A percentile compares a stretch with the other conserved stretches of the same genome.
phyloP scores from a whole-genome alignment of 2,113 vertebrate genomes.

The Varanus salvator region DNA sequence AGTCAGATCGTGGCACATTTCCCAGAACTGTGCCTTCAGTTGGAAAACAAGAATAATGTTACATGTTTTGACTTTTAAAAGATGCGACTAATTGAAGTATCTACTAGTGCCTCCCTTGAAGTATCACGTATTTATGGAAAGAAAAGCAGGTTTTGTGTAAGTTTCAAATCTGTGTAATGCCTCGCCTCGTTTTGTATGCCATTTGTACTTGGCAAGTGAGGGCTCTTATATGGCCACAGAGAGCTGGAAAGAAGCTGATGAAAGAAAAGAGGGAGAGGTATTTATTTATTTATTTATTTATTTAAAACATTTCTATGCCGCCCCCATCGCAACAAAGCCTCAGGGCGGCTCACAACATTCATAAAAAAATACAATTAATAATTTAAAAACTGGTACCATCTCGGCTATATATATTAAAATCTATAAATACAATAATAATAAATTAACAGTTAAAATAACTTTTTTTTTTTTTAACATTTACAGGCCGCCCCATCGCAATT shows the following conservation, averaged over 20 bases:
- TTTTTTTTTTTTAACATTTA: too few relatives aligned
- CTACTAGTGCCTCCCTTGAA: neutral
- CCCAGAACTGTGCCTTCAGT: slow-evolving; percentile 47
- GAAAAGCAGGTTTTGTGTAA: neutral
- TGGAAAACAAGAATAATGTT: slow-evolving; percentile 34
- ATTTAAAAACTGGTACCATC: too few relatives aligned
- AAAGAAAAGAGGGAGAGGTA: neutral
- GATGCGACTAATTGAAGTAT: neutral
- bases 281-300: too few relatives aligned
- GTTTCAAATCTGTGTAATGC: neutral
- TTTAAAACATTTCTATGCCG: too few relatives aligned
- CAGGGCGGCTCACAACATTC: too few relatives aligned
- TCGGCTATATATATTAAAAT: too few relatives aligned
- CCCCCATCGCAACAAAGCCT: too few relatives aligned
- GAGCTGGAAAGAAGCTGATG: neutral
- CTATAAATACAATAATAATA: too few relatives aligned
- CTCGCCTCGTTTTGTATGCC: neutral
- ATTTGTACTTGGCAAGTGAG: neutral
- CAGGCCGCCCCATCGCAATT: too few relatives aligned
- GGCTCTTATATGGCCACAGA: neutral
- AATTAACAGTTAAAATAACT: too few relatives aligned
- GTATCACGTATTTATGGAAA: too few relatives aligned
- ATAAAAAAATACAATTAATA: too few relatives aligned
- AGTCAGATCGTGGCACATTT: slow-evolving; percentile 6
- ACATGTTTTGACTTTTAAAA: slow-evolving; percentile 19